Conservation (phyloP, 2,797 vertebrate genomes). For the Pangasius krempfi region DNA sequence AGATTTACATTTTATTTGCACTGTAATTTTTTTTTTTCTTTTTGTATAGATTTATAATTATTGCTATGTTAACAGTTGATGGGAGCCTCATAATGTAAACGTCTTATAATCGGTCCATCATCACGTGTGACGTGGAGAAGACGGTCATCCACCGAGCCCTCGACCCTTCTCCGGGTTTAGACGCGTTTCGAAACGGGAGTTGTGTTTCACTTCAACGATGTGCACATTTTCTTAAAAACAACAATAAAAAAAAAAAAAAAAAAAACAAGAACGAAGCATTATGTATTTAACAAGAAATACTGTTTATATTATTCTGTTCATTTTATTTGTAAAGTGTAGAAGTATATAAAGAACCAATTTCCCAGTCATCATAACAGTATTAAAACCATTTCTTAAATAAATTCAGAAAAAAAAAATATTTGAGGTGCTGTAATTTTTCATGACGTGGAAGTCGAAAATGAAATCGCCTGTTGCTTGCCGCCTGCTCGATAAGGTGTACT, state of each 20-base stretch:
- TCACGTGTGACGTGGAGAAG: neutral
- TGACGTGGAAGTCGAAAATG: constrained; percentile 18
- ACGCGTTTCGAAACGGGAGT: neutral
- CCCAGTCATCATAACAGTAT: constrained; percentile 82
- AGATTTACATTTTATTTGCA: constrained; percentile 67
- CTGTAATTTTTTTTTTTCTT: constrained; percentile 55
- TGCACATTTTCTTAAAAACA: neutral
- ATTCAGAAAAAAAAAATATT: constrained; percentile 61
- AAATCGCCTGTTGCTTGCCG: constrained; percentile 32
- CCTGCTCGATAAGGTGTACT: constrained; percentile 41
- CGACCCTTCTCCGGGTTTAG: neutral
- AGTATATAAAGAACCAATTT: constrained; percentile 68
- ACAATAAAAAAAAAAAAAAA: neutral
- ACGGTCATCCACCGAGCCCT: neutral
- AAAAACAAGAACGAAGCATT: constrained; percentile 33
- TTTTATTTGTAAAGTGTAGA: constrained; percentile 80
- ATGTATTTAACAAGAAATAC: constrained; percentile 60
- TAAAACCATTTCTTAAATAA: constrained; percentile 76
- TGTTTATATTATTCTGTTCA: constrained; percentile 76
- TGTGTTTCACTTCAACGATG: neutral
- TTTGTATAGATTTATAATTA: constrained; percentile 61
- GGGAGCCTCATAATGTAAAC: constrained; percentile 55
- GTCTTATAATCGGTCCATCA: constrained; percentile 21
- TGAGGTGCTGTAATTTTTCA: constrained; percentile 57
- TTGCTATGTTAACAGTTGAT: constrained; percentile 48